Conservation (phyloP, 1,140 invertebrate species). For the Thalassaphorura encarpata region DNA sequence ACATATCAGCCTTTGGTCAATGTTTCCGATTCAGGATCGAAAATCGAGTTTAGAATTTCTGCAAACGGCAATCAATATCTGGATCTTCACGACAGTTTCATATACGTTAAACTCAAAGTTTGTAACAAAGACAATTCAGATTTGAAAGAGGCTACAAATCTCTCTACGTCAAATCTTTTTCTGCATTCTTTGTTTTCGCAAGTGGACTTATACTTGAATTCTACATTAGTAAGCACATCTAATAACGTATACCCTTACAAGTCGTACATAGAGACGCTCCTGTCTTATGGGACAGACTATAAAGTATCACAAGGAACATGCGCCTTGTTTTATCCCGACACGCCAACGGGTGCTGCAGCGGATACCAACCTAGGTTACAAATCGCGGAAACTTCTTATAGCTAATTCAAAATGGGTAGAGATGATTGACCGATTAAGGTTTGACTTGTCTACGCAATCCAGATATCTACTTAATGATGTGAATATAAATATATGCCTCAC, state of each 20-base stretch:
- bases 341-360: not conserved
- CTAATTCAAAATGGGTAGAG: slow-evolving; percentile 6
- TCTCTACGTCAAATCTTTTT: slow-evolving; percentile 7
- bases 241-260: slow-evolving; percentile 40
- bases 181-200: slow-evolving; percentile 22
- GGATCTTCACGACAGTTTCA: slow-evolving; percentile 18
- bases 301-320: slow-evolving; percentile 38
- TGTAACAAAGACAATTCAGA: slow-evolving; percentile 5
- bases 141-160: not conserved
- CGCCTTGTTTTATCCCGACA: slow-evolving; percentile 11
- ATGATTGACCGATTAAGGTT: slow-evolving; percentile 16
- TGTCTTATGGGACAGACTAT: slow-evolving; percentile 36
- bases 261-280: slow-evolving; percentile 40
- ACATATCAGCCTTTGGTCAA: slow-evolving; percentile 20
- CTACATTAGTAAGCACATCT: slow-evolving; percentile 38
- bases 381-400: slow-evolving; percentile 1
- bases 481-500: slow-evolving; percentile 13
- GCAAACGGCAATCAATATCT: slow-evolving; percentile 15
- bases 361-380: slow-evolving; percentile 4
- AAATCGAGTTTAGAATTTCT: slow-evolving; percentile 20
- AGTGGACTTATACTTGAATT: slow-evolving; percentile 40
- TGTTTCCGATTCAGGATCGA: slow-evolving; percentile 5
- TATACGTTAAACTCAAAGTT: slow-evolving; percentile 7
- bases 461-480: slow-evolving; percentile 18
- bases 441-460: slow-evolving; percentile 11